Evolutionary conservation across 2,888 invertebrate species (phyloP), one percentile per base, ranked within the genome.

Genomic region (Drosophila hamatofila): DNA sequence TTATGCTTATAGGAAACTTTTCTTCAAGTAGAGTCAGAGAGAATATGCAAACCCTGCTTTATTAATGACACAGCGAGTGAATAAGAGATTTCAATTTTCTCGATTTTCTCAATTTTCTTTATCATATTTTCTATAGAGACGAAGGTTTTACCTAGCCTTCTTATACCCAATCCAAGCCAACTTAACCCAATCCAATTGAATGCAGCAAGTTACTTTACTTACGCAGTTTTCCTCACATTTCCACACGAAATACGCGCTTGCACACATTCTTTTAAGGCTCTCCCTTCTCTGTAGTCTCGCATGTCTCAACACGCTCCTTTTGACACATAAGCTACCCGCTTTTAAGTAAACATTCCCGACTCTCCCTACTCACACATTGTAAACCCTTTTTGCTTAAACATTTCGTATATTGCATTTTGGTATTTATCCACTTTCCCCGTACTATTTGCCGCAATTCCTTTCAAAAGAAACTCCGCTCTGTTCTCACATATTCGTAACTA

Each of bases 391-490:
- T 12, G 33, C 16, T 37, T 6, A 2, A 12, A 27, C 37, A 30
- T 63, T 63, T 63, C 48, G 21, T 62, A 30, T 21, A 48, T 66
- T 42, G 52, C 54, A 48, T 63, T 63, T 37, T 65, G 65, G 54
- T 52, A 65, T 65, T 65, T 66, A 52, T 46, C 27, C 30, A 46
- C 25, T 66, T 66, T 25, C 59, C 37, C 48, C 25, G n/a, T 23
- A 25, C 58, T 25, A 37, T n/a, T n/a, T 35, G 16, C 27, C 30
- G 46, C 55, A 73, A 73, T 75, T 67, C 78, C 78, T 78, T 75
- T 75, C 68, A 78, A 59, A 59, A 60, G 62, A 52, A 78, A 62
- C 62, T 23, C 55, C 42, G 49, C 14, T 21, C 67, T 56, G 46
- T 61, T 75, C 57, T 63, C 68, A 61, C 65, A 63, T 51, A 51